Conservation (phyloP, 2,888 invertebrate genomes). For the Zeuzera pyrina region DNA sequence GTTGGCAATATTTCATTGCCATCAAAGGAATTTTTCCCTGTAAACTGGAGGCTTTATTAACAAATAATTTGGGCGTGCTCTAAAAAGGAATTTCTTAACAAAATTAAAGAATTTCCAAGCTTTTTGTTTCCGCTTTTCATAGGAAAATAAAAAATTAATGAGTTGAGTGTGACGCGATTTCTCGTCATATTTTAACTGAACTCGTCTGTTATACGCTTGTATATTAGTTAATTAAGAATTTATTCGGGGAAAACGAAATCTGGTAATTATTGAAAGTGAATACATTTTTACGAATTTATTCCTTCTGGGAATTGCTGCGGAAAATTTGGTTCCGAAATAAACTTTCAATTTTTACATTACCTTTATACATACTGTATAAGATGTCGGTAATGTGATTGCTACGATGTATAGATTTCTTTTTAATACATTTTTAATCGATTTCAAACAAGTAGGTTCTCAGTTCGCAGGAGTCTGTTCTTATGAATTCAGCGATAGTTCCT, state of each 20-base stretch:
- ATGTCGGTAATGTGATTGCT: too few relatives aligned
- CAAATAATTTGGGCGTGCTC: conserved; percentile 51
- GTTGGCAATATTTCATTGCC: conserved; percentile 61
- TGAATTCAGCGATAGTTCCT: too few relatives aligned
- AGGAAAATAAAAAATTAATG: conserved; percentile 36
- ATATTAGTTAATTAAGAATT: conserved; percentile 38
- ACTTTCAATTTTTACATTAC: too few relatives aligned
- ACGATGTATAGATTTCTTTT: too few relatives aligned
- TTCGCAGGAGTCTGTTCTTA: too few relatives aligned
- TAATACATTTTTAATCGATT: too few relatives aligned
- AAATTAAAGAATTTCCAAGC: conserved; percentile 54
- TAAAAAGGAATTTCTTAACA: conserved; percentile 45
- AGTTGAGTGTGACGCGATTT: conserved; percentile 32
- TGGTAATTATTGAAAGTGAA: neutral
- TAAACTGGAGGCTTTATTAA: conserved; percentile 50
- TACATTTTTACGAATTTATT: neutral
- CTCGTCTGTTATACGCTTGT: conserved; percentile 22
- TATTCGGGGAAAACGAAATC: conserved; percentile 9
- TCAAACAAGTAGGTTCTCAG: too few relatives aligned
- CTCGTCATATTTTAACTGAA: conserved; percentile 41
- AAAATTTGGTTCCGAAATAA: too few relatives aligned
- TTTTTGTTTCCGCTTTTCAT: conserved; percentile 36
- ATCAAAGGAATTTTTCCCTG: conserved; percentile 55
- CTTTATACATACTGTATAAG: too few relatives aligned
- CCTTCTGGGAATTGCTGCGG: too few relatives aligned